These are phyloP conservation scores for Oligia latruncula DNA, from an alignment of 2,888 invertebrate species.

Conservation along the genomic window DNA sequence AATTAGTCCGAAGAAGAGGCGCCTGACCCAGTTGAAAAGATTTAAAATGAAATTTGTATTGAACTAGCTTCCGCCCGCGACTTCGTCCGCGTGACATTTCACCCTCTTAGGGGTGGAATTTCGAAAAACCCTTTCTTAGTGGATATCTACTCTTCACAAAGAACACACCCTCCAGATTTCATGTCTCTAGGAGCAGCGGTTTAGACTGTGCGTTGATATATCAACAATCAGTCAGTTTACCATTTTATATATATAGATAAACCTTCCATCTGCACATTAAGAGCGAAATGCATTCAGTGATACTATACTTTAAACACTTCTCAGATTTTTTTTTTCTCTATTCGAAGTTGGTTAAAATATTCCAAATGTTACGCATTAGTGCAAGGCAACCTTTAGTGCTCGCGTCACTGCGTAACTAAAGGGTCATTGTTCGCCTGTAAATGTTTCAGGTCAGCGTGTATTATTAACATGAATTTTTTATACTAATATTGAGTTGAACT, in stretches of 20 bases:
- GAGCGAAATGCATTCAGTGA: not conserved
- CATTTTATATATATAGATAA: too few species aligned
- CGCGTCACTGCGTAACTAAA: not conserved
- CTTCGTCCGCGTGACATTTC: too few species aligned
- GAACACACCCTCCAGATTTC: too few species aligned
- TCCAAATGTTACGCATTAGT: not conserved
- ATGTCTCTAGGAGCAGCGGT: too few species aligned
- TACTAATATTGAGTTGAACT: not conserved
- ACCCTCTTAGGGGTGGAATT: too few species aligned
- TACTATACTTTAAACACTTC: not conserved
- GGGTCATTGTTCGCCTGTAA: not conserved
- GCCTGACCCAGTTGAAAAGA: constrained; percentile 26
- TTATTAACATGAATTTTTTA: not conserved
- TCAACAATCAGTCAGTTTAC: too few species aligned
- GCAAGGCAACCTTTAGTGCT: constrained; percentile 1
- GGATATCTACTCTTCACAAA: too few species aligned
- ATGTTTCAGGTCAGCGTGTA: constrained; percentile 15
- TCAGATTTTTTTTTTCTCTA: not conserved
- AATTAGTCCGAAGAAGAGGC: constrained; percentile 29
- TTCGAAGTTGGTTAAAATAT: not conserved
- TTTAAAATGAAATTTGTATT: constrained; percentile 3
- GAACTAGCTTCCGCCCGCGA: too few species aligned
- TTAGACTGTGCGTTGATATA: too few species aligned
- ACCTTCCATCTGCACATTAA: not conserved
- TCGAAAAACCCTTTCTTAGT: too few species aligned